phyloP scores from a whole-genome alignment of 2,888 invertebrate genomes.

The Corythucha ciliata region DNA sequence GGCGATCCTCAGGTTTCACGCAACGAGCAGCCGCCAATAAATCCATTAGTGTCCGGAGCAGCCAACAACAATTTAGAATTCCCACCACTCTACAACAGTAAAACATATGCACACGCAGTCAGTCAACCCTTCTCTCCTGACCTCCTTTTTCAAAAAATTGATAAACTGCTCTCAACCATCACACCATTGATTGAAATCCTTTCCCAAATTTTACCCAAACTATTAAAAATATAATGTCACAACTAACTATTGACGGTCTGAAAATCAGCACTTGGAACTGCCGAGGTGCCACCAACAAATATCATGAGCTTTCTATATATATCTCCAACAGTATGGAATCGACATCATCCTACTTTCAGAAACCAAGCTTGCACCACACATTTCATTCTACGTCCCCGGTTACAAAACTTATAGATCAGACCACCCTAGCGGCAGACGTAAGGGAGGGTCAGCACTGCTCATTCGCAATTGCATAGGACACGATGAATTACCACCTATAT shows the following conservation, averaged over 20 bases:
- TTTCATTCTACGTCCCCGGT: neutral
- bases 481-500: constrained; percentile 4
- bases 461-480: constrained; percentile 1
- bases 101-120: too few species aligned
- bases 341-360: constrained; percentile 4
- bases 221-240: too few species aligned
- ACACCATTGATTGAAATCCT: too few species aligned
- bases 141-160: too few species aligned
- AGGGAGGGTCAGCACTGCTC: constrained; percentile 3
- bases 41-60: too few species aligned
- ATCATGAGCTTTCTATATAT: neutral
- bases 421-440: constrained; percentile 5
- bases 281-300: constrained; percentile 3
- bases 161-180: too few species aligned
- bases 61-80: too few species aligned
- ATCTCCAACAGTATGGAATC: neutral
- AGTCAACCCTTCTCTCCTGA: too few species aligned
- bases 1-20: too few species aligned
- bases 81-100: too few species aligned
- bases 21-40: too few species aligned
- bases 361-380: constrained; percentile 10
- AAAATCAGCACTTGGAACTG: constrained; percentile 14
- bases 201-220: too few species aligned
- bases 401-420: constrained; percentile 8
- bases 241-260: neutral